phyloP scores from a whole-genome alignment of 2,888 invertebrate species.

The Lasioglossum morio region DNA sequence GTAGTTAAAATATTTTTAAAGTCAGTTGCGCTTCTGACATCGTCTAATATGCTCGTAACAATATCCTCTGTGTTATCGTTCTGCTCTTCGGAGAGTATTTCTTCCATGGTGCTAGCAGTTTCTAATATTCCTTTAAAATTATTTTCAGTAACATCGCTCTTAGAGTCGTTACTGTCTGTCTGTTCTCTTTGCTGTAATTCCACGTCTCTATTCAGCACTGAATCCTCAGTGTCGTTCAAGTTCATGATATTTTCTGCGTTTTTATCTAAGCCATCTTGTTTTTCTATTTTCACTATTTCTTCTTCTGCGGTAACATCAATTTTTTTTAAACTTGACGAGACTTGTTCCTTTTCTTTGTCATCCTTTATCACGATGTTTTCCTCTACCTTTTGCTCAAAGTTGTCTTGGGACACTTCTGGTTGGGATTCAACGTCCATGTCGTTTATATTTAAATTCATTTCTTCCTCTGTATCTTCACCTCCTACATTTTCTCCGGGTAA shows the following conservation, averaged over 20 bases:
- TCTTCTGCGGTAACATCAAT: constrained; percentile 17
- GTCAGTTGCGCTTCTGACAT: constrained; percentile 59
- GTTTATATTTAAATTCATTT: constrained; percentile 62
- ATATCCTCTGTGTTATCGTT: constrained; percentile 68
- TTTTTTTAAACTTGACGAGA: constrained; percentile 16
- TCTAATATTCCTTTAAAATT: constrained; percentile 58
- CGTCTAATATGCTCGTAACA: constrained; percentile 65
- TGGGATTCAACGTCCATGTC: constrained; percentile 54
- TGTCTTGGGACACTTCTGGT: constrained; percentile 25
- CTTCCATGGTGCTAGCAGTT: constrained; percentile 41
- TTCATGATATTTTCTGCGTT: background rate
- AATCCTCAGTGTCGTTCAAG: background rate
- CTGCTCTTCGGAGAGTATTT: constrained; percentile 69
- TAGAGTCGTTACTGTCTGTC: constrained; percentile 37
- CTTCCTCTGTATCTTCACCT: constrained; percentile 33
- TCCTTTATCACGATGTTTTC: background rate
- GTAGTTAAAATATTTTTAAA: constrained; percentile 68
- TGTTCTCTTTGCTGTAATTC: constrained; percentile 23
- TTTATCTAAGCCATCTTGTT: background rate
- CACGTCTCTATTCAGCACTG: constrained; percentile 1
- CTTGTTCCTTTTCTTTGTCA: constrained; percentile 28
- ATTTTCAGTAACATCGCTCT: constrained; percentile 20
- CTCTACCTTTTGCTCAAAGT: constrained; percentile 10
- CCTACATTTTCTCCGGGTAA: constrained; percentile 20
- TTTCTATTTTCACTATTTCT: constrained; percentile 19